phyloP scores from a whole-genome alignment of 2,888 invertebrate species.

The Eurytoma californica region DNA sequence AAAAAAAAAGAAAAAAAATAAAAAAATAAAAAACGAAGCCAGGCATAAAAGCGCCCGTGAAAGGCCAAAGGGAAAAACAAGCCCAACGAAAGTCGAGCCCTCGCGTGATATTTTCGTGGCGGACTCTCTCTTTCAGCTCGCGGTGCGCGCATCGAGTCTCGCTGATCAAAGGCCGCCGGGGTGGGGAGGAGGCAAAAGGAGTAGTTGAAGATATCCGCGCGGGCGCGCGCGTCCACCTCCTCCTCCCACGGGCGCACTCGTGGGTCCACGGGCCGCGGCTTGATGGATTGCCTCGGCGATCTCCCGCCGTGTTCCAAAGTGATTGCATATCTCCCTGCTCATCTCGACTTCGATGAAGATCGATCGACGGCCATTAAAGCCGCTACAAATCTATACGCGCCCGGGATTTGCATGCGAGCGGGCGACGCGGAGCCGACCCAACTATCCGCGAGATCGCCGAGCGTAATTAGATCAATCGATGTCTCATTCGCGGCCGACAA shows the following conservation, averaged over 20 bases:
- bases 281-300: constrained; percentile 68
- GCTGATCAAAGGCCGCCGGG: constrained; percentile 41
- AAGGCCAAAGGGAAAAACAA: background rate
- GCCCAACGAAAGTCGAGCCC: background rate
- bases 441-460: constrained; percentile 52
- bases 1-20: no score
- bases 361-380: constrained; percentile 67
- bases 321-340: constrained; percentile 69
- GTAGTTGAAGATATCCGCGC: constrained; percentile 35
- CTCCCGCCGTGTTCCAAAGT: constrained; percentile 66
- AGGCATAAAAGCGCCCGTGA: no score
- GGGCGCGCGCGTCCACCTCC: constrained; percentile 19
- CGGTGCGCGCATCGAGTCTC: constrained; percentile 30
- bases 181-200: constrained; percentile 17
- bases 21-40: no score
- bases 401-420: constrained; percentile 60
- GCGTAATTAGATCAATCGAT: constrained; percentile 61
- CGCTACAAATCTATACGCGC: constrained; percentile 64
- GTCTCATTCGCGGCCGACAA: constrained; percentile 52
- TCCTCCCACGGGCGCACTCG: constrained; percentile 9
- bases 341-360: constrained; percentile 69
- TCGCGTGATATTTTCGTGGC: background rate
- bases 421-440: constrained; percentile 13
- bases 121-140: background rate
- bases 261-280: constrained; percentile 46